Evolutionary conservation across 2,113 vertebrate species (phyloP).

Genomic region (Cynoglossus semilaevis): DNA sequence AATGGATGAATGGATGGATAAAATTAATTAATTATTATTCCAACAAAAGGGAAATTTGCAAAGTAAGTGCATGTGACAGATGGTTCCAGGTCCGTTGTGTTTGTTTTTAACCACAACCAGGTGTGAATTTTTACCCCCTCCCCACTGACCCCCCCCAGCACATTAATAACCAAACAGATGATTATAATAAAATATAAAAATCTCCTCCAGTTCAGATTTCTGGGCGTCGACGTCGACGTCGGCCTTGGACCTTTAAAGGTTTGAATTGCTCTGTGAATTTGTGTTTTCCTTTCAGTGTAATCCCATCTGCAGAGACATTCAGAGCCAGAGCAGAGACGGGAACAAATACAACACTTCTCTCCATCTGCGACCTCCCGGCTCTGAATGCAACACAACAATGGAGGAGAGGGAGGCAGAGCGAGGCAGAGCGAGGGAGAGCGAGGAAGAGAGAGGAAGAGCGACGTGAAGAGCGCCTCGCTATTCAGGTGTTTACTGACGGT

Average conservation of each 20-base stretch:
- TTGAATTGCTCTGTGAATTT: slow-evolving; percentile 65
- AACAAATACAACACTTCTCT: slow-evolving; percentile 72
- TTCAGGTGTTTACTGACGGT: slow-evolving; percentile 56
- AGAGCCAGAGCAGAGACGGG: slow-evolving; percentile 56
- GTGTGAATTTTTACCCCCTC: too few relatives aligned
- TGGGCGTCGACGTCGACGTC: slow-evolving; percentile 31
- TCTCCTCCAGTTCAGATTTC: slow-evolving; percentile 47
- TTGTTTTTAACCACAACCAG: too few relatives aligned
- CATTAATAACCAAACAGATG: slow-evolving; percentile 29
- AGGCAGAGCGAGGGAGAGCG: slow-evolving; percentile 62
- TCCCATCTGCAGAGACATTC: slow-evolving; percentile 72
- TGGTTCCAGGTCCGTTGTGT: too few relatives aligned
- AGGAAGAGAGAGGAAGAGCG: slow-evolving; percentile 49
- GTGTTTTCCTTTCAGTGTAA: slow-evolving; percentile 66
- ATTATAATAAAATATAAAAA: slow-evolving; percentile 22
- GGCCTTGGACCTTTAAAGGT: slow-evolving; percentile 66
- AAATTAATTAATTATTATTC: too few relatives aligned
- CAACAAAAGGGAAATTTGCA: too few relatives aligned
- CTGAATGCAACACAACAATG: slow-evolving; percentile 64
- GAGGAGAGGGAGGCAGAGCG: slow-evolving; percentile 48
- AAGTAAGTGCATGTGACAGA: too few relatives aligned
- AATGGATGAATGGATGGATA: too few relatives aligned
- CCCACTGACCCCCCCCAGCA: neutral
- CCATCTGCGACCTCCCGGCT: slow-evolving; percentile 71
- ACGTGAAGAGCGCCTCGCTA: slow-evolving; percentile 56